These are phyloP conservation scores for Falco rusticolus DNA, from an alignment of 2,797 vertebrate genomes.

Conservation along the genomic window DNA sequence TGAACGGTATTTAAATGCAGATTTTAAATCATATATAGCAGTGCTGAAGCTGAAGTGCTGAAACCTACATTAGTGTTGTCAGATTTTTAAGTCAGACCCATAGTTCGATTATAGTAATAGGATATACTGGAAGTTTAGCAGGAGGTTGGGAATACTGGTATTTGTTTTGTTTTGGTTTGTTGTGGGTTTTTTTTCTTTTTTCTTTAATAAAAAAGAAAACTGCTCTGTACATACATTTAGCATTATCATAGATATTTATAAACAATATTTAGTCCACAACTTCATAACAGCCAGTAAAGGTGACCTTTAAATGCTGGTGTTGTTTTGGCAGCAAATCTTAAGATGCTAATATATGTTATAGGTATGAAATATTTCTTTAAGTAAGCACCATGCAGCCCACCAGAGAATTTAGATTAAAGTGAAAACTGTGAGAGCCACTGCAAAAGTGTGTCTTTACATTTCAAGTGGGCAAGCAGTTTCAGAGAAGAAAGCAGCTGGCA, in stretches of 20 bases:
- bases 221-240: not conserved
- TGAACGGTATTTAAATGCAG: not conserved
- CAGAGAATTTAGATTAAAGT: not conserved
- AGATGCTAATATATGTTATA: not conserved
- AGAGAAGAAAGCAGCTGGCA: not conserved
- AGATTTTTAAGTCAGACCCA: not conserved
- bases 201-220: not conserved
- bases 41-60: not conserved
- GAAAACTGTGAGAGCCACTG: not conserved
- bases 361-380: not conserved
- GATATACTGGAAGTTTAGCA: not conserved
- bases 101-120: not conserved
- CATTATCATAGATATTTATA: not conserved
- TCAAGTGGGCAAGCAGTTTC: not conserved
- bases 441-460: not conserved
- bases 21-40: not conserved
- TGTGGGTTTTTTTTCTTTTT: not conserved
- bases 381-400: not conserved
- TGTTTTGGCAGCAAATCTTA: not conserved
- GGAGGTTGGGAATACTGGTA: not conserved
- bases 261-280: not conserved
- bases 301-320: not conserved
- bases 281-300: not conserved
- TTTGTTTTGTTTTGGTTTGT: not conserved
- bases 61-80: not conserved